Base-by-base conservation (phyloP, 2,888 invertebrate genomes). In the Argyresthia goedartella region DNA sequence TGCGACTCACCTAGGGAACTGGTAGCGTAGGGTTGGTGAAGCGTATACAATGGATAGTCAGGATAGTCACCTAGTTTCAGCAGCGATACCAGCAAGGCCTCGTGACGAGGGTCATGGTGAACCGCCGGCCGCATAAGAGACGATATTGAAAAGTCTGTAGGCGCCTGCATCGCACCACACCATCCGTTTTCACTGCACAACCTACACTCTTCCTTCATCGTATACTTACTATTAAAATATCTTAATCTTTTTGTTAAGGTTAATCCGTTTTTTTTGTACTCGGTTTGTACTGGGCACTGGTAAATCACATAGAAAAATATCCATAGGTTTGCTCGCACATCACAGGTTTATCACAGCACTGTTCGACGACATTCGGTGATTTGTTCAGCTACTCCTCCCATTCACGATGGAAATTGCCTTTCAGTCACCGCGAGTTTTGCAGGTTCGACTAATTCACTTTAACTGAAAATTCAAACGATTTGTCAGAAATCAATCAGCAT, bases 281-380 rank as follows among this genome's bases (percentile, higher is more conserved):
- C 82, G 85, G 84, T 84, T 82, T 85, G 86, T 86, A 86, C 86
- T 79, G 82, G 82, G 80, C 81, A 81, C 81, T 81, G 75, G 71
- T 86, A 85, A 85, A 86, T 86, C 81, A 86, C 85, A 85, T 85
- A 84, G 75, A 86, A 82, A 85, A 85, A 84, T 85, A 85, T 82
- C 77, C 76, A 70, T 73, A 73, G 73, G 73, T 73, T 77, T 70
- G 73, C 68, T 76, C 73, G 72, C 82, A 76, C 81, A 85, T 85
- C 85, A 86, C 85, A 86, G 82, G 69, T 68, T 56, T 86, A 86
- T 86, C 86, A 86, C 86, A 86, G 84, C 78, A 71, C 73, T 70
- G 71, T 77, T 79, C 79, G 64, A 69, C 67, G 44, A 33, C 25
- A 25, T 25, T n/a, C 10, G 13, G 16, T 11, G 10, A 45, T 45